A percentile compares a stretch with the other conserved stretches of the same genome.
Evolutionary conservation across 2,888 invertebrate genomes (phyloP).

Genomic region (Athalia cordata): DNA sequence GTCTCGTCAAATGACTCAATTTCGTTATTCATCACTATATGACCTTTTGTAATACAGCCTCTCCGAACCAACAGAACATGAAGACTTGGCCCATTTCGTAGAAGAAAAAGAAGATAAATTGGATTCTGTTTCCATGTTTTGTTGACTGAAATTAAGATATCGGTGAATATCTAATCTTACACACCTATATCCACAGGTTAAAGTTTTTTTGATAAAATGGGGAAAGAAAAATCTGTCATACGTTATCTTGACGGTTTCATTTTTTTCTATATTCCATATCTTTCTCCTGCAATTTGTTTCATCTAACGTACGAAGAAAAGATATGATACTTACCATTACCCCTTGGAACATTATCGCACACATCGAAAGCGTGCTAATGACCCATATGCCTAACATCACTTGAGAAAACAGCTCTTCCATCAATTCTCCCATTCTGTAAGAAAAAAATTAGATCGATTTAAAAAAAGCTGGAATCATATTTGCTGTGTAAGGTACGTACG

Average conservation of each 20-base stretch:
- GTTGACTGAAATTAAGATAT: not conserved
- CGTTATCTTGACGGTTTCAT: not conserved
- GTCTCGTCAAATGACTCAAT: not conserved
- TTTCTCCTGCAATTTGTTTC: conserved; percentile 19
- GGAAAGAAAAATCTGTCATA: too few relatives aligned
- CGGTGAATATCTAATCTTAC: not conserved
- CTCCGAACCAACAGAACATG: not conserved
- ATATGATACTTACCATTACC: not conserved
- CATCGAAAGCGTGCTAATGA: conserved; percentile 9
- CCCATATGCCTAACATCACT: conserved; percentile 10
- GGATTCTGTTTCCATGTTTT: not conserved
- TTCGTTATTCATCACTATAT: not conserved
- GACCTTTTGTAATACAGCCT: not conserved
- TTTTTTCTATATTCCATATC: not conserved
- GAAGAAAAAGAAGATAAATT: not conserved
- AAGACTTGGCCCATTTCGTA: not conserved
- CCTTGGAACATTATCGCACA: conserved; percentile 23
- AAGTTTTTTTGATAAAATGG: too few relatives aligned
- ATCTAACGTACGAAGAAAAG: conserved; percentile 13
- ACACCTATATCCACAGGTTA: too few relatives aligned
- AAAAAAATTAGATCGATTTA: not conserved
- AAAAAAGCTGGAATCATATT: not conserved
- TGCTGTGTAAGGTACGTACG: not conserved
- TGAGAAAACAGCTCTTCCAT: conserved; percentile 5
- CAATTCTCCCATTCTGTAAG: not conserved